phyloP scores from a whole-genome alignment of 2,888 invertebrate genomes.

The Pardosa pseudoannulata region DNA sequence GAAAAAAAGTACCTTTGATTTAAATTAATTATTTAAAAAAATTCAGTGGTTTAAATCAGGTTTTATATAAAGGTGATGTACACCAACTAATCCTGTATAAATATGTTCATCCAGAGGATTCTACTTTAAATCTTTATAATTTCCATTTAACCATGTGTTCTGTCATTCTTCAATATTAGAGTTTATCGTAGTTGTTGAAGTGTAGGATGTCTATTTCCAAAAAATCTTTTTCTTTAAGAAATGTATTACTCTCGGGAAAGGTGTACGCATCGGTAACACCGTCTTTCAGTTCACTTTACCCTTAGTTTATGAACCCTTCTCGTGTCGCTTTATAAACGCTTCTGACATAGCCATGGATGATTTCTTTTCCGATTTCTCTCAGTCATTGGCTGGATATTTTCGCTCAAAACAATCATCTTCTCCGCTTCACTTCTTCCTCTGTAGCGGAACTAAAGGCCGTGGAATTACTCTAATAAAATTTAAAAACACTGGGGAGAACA shows the following conservation, averaged over 20 bases:
- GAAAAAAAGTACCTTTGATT: too few relatives aligned
- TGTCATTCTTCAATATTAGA: too few relatives aligned
- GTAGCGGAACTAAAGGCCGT: constrained; percentile 46
- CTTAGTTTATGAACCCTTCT: not conserved
- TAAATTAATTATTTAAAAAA: too few relatives aligned
- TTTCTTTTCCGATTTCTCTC: constrained; percentile 18
- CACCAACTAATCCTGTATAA: too few relatives aligned
- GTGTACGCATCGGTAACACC: not conserved
- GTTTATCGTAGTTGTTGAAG: too few relatives aligned
- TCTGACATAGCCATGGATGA: constrained; percentile 12
- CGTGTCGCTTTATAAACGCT: not conserved
- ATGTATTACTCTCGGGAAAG: not conserved
- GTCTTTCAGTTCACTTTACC: not conserved
- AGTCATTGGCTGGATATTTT: constrained; percentile 1
- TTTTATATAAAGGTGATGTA: too few relatives aligned
- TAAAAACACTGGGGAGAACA: not conserved
- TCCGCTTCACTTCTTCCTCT: constrained; percentile 23
- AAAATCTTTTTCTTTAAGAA: not conserved
- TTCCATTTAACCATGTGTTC: too few relatives aligned
- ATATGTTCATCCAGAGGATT: too few relatives aligned
- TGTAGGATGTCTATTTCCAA: too few relatives aligned
- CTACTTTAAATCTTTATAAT: too few relatives aligned
- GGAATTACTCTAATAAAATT: constrained; percentile 20
- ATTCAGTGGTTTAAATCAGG: too few relatives aligned
- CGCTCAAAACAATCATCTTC: not conserved